phyloP scores from a whole-genome alignment of 2,113 vertebrate genomes.

The Scomber scombrus region DNA sequence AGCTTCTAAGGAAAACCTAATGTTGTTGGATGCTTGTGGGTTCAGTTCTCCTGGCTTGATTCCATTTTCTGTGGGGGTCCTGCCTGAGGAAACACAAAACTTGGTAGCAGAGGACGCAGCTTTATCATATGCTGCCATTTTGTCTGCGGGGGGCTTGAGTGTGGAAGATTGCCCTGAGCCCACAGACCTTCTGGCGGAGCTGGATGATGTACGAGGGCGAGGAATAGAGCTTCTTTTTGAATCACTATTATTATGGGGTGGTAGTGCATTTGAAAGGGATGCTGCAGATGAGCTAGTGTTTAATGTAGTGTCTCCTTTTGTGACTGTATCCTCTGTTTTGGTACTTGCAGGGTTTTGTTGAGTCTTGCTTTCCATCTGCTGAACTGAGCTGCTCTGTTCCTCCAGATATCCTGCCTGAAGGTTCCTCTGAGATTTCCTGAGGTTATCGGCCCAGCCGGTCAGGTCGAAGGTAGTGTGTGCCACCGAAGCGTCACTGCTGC shows the following conservation, averaged over 20 bases:
- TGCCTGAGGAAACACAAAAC: conserved; percentile 9
- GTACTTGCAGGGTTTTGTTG: not conserved
- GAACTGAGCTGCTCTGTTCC: conserved; percentile 25
- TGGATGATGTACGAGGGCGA: conserved; percentile 34
- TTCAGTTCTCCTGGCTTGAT: conserved; percentile 39
- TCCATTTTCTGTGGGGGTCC: conserved; percentile 10
- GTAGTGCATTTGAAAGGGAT: not conserved
- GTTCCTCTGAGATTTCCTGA: conserved; percentile 52
- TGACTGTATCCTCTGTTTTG: conserved; percentile 7
- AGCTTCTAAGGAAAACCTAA: conserved; percentile 5
- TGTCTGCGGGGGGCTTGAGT: conserved; percentile 4
- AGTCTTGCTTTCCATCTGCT: not conserved
- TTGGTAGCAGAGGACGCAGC: not conserved
- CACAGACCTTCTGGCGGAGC: conserved; percentile 51
- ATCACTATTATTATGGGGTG: conserved; percentile 28
- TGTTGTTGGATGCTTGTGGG: conserved; percentile 16
- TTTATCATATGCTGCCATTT: conserved; percentile 16
- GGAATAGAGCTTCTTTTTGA: conserved; percentile 70
- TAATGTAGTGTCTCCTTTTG: not conserved
- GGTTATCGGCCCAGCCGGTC: conserved; percentile 64
- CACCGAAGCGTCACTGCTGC: conserved; percentile 78
- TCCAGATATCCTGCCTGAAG: conserved; percentile 21
- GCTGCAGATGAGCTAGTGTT: not conserved
- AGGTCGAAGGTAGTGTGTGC: conserved; percentile 79
- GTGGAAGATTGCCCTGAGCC: conserved; percentile 53